Evolutionary conservation across 2,113 vertebrate species (phyloP).

Genomic region (Phaetusa simplex): DNA sequence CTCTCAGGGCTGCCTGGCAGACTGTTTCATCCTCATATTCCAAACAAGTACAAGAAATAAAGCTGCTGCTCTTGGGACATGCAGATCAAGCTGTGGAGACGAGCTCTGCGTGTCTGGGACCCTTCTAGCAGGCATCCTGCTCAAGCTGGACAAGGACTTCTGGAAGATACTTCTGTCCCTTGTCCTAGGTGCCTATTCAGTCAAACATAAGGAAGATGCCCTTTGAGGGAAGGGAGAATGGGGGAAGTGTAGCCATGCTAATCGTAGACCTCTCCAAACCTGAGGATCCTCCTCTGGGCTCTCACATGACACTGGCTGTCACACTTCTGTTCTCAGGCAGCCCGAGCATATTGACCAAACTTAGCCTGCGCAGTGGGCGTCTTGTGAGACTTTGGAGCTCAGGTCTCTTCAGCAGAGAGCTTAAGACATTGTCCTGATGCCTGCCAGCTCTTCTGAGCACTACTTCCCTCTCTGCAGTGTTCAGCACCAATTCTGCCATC

Average conservation of each 20-base stretch:
- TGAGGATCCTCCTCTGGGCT: background rate
- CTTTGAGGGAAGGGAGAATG: background rate
- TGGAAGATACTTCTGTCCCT: background rate
- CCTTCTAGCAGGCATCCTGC: constrained; percentile 50
- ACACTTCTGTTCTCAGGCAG: background rate
- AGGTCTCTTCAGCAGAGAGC: background rate
- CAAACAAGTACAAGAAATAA: constrained; percentile 86
- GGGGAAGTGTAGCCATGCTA: background rate
- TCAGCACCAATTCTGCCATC: background rate
- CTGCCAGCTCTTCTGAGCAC: background rate
- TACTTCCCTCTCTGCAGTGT: background rate
- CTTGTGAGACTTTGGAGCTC: background rate
- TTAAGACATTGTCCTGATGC: background rate
- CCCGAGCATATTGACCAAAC: background rate
- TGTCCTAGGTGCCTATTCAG: background rate
- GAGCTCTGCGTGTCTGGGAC: constrained; percentile 84
- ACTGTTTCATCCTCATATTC: constrained; percentile 82
- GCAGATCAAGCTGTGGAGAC: constrained; percentile 86
- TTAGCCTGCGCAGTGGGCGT: background rate
- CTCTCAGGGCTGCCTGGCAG: constrained; percentile 72
- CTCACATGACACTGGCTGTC: background rate
- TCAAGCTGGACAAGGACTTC: background rate
- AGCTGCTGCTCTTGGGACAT: constrained; percentile 86
- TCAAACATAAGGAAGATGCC: background rate
- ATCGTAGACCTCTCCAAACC: background rate